phyloP scores from a whole-genome alignment of 2,113 vertebrate genomes.

The Psephotus haematonotus region DNA sequence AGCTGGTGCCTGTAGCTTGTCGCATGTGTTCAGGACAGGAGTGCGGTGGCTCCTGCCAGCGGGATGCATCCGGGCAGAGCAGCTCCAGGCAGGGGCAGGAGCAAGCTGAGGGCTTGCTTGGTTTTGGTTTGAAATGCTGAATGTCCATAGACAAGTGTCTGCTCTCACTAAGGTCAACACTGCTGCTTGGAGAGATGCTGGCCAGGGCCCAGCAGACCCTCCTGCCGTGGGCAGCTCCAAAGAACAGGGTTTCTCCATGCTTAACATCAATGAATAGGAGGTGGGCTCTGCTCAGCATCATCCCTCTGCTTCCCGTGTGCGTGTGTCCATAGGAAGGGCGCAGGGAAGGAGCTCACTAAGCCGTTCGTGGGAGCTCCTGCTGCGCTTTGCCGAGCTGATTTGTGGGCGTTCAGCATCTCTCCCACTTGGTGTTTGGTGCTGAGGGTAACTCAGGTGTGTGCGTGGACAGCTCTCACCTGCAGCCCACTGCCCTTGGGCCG shows the following conservation, averaged over 20 bases:
- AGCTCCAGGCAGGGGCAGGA: background rate
- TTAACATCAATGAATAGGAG: accelerated
- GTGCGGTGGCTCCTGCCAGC: background rate
- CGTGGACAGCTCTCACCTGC: background rate
- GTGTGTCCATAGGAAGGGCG: accelerated
- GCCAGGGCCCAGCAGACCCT: background rate
- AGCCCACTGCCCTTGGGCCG: background rate
- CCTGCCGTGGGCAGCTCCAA: background rate
- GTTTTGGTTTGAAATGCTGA: background rate
- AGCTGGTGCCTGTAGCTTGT: background rate
- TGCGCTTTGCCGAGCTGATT: background rate
- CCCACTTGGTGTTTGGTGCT: background rate
- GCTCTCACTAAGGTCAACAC: accelerated
- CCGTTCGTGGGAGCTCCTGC: accelerated
- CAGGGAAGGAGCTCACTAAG: background rate
- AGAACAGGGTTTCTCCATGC: background rate
- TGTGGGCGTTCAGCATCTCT: background rate
- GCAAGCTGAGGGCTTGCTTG: background rate
- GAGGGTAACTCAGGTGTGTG: background rate
- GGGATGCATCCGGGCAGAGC: background rate
- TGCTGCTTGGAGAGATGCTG: background rate
- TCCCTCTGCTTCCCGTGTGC: accelerated
- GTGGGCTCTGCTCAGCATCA: background rate
- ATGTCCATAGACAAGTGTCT: too few relatives aligned
- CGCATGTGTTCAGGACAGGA: accelerated